phyloP scores from a whole-genome alignment of 2,113 vertebrate species.

The Physeter macrocephalus region DNA sequence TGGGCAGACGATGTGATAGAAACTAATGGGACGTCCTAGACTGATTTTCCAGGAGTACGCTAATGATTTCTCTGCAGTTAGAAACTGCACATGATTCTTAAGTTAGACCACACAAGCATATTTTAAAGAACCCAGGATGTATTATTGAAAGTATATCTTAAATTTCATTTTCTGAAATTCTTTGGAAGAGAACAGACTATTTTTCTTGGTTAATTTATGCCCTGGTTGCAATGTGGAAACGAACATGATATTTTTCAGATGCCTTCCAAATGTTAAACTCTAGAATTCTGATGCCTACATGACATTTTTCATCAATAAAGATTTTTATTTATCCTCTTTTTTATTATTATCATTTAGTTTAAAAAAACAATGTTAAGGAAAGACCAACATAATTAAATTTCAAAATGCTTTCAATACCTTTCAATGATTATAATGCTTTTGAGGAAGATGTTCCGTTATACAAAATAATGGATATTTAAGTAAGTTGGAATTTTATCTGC shows the following conservation, averaged over 20 bases:
- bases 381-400: neutral
- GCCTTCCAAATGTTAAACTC: neutral
- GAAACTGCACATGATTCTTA: neutral
- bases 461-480: neutral
- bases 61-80: neutral
- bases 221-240: neutral
- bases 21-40: neutral
- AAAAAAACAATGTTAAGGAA: neutral
- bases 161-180: neutral
- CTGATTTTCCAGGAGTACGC: neutral
- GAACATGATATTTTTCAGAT: neutral
- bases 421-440: neutral
- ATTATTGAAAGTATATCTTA: neutral
- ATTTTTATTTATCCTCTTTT: neutral
- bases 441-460: neutral
- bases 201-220: neutral
- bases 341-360: neutral
- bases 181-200: neutral
- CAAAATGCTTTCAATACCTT: neutral
- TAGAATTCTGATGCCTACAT: neutral
- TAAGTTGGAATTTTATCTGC: neutral
- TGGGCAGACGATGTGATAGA: neutral
- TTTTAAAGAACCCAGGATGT: neutral
- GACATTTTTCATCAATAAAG: neutral
- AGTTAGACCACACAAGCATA: neutral